Evolutionary conservation across 1,140 invertebrate genomes (phyloP), one percentile per base, ranked within the genome.

Genomic region (Semibalanus balanoides): DNA sequence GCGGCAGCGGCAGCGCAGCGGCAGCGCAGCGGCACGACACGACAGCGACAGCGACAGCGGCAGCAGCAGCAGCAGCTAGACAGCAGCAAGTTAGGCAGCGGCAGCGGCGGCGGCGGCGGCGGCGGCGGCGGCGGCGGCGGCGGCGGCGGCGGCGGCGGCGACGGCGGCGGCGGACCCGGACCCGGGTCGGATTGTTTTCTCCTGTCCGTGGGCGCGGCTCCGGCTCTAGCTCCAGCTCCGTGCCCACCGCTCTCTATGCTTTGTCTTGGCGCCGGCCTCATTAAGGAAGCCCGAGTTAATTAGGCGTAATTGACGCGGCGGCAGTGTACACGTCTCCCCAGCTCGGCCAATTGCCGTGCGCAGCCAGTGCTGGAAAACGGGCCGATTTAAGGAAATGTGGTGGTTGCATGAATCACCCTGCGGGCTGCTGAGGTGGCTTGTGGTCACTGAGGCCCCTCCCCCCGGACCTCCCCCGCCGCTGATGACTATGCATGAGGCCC

Each of bases 251-350:
- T 7, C 51, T 64, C 51, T 19, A 1, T 25, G 51, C 51, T 25
- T 64, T 64, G 51, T 64, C 22, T 64, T 19, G 22, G 22, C 14
- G 51, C 51, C 22, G 14, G 22, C 11, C 51, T 64, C 51, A 25
- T 64, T 64, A 64, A 64, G 51, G 51, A 64, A 64, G 51, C 51
- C 51, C 51, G 35, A 64, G 51, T 64, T 64, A 64, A 64, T 64
- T 64, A 22, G 51, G 11, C 22, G 51, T 64, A 64, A 64, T 64
- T 64, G 51, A 25, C 51, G 51, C 51, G 11, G 51, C 9, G 51
- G 11, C 51, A 11, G 11, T 25, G 22, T 64, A 19, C 51, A 64
- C 22, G 51, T 64, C 22, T 64, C 51, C 11, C 17, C 11, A 19
- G 51, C 22, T 11, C 51, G 14, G 51, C 7, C 22, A 11, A 25